These are phyloP conservation scores for Notolabrus celidotus DNA, from an alignment of 2,797 vertebrate species.

Conservation along the genomic window DNA sequence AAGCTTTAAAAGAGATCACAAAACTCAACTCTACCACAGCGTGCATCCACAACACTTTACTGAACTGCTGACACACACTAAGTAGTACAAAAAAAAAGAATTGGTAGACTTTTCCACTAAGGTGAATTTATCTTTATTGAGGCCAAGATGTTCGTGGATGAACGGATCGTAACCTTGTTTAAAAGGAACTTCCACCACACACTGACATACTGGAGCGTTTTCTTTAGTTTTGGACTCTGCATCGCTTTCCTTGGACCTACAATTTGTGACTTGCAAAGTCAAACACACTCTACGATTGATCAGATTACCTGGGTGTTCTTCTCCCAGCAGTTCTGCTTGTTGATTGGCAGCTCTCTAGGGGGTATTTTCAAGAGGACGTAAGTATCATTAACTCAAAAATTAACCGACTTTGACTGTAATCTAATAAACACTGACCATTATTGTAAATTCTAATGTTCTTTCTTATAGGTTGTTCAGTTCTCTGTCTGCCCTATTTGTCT, in stretches of 20 bases:
- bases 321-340: conserved; percentile 94
- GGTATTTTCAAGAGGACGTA: conserved; percentile 95
- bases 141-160: conserved; percentile 88
- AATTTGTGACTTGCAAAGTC: conserved; percentile 95
- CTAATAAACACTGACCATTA: background rate
- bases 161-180: conserved; percentile 89
- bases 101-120: conserved; percentile 12
- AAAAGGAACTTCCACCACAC: conserved; percentile 94
- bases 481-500: conserved; percentile 89
- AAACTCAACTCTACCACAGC: conserved; percentile 13
- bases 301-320: conserved; percentile 99
- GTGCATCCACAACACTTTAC: conserved; percentile 6
- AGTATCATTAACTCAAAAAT: conserved; percentile 64
- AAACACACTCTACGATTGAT: conserved; percentile 93
- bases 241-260: conserved; percentile 97
- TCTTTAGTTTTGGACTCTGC: conserved; percentile 98
- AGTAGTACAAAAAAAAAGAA: background rate
- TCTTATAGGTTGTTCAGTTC: conserved; percentile 90
- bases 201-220: conserved; percentile 97
- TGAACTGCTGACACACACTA: conserved; percentile 1
- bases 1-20: conserved; percentile 69
- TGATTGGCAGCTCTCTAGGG: conserved; percentile 92
- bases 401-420: background rate
- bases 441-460: conserved; percentile 12
- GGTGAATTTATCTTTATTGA: background rate